phyloP scores from a whole-genome alignment of 2,888 invertebrate genomes.

The Scaptomyza polygonia region DNA sequence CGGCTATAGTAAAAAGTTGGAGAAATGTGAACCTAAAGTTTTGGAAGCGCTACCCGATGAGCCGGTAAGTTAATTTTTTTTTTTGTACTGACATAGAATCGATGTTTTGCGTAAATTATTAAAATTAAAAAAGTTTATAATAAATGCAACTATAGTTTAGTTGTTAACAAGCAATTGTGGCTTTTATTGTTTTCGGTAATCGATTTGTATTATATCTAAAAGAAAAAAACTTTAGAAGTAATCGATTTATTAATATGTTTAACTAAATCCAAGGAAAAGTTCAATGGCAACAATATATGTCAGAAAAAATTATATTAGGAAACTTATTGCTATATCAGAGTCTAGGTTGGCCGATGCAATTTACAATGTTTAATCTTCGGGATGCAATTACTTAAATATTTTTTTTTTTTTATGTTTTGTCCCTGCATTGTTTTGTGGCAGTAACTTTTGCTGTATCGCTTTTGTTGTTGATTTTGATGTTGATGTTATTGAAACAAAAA shows the following conservation, averaged over 20 bases:
- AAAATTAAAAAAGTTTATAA: no score
- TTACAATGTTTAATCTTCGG: constrained; percentile 9
- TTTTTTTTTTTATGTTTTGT: neutral
- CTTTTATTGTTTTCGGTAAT: no score
- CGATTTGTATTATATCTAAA: no score
- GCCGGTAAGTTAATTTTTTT: constrained; percentile 77
- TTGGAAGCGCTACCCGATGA: constrained; percentile 83
- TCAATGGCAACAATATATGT: no score
- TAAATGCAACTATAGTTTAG: no score
- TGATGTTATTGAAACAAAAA: constrained; percentile 44
- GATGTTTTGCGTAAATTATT: no score
- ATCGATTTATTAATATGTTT: no score
- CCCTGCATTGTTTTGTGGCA: constrained; percentile 13
- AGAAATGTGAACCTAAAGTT: constrained; percentile 83
- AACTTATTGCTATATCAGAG: neutral
- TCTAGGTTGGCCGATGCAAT: constrained; percentile 12
- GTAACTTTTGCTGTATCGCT: constrained; percentile 11
- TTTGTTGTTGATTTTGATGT: neutral
- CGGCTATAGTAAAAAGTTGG: constrained; percentile 52
- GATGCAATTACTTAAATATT: constrained; percentile 48
- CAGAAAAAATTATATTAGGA: neutral
- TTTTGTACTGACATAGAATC: no score
- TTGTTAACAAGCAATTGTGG: no score
- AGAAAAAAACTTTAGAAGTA: no score
- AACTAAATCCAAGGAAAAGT: no score